Evolutionary conservation across 2,113 vertebrate genomes (phyloP), one percentile per base, ranked within the genome.

Genomic region (Neodon shergylaensis): DNA sequence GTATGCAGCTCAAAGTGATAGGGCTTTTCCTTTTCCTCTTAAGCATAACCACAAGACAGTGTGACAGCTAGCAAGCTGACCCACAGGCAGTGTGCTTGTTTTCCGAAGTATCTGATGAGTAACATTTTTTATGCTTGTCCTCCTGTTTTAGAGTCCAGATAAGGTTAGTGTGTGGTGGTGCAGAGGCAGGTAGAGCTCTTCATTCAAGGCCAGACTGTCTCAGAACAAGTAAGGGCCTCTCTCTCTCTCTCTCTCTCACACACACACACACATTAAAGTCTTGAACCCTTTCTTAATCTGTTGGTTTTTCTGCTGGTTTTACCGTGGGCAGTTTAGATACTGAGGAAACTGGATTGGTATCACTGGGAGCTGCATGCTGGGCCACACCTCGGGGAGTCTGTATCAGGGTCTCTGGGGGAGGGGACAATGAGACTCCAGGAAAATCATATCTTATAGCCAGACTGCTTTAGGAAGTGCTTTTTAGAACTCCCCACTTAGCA

Each of bases 381-480:
- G 26, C 76, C 36, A 17, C 10, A 0, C 31, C 72, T 76, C 19
- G 0, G 47, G 79, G 33, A 63, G 68, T 36, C 54, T 21, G 7
- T 22, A 0, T 76, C 24, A 26, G 65, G 11, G 0, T 49, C 16
- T 49, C 72, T 74, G 58, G 58, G 52, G 16, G 14, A 6, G 73
- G 39, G 47, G 7, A 73, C 44, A 0, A 12, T 70, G 13, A 84
- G 54, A 83, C 49, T n/a, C n/a, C 3, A 0, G 84, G 47, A 5
- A 13, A 61, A 39, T 11, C 3, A 0, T 58, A 9, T 24, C 1
- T 42, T 7, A 22, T 0, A 10, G 10, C 65, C 8, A 39, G 65
- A n/a, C 58, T 44, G 49, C 82, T 33, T 1, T 52, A 5, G 16
- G 24, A 49, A 31, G 5, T 4, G 0, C 39, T 87, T 82, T 63